Evolutionary conservation across 2,888 invertebrate genomes (phyloP).

Genomic region (Nemapogon koenigi): DNA sequence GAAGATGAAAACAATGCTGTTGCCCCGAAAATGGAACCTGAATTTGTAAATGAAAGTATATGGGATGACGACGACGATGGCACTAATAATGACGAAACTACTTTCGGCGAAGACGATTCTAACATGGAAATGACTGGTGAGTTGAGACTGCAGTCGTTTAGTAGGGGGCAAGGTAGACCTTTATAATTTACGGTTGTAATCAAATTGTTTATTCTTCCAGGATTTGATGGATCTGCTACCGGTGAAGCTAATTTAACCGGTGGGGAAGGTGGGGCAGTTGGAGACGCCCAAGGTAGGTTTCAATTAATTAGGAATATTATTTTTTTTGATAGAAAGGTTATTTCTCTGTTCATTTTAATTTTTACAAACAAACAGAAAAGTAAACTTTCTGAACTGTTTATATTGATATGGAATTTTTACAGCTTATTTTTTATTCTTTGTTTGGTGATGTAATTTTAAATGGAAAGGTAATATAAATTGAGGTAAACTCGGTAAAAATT

Average conservation of each 20-base stretch:
- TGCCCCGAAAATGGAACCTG: conserved; percentile 72
- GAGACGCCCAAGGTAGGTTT: conserved; percentile 67
- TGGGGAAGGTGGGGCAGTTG: conserved; percentile 60
- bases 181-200: neutral
- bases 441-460: no score
- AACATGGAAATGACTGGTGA: conserved; percentile 69
- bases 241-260: conserved; percentile 59
- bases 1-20: conserved; percentile 63
- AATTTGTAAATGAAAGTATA: conserved; percentile 68
- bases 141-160: conserved; percentile 12
- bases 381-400: no score
- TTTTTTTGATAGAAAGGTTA: no score
- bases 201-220: conserved; percentile 22
- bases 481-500: no score
- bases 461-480: no score
- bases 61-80: conserved; percentile 68
- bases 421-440: no score
- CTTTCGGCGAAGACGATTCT: conserved; percentile 70
- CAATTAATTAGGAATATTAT: no score
- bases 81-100: conserved; percentile 67
- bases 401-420: no score
- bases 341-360: no score
- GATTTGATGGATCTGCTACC: conserved; percentile 57
- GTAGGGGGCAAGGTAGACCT: neutral
- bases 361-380: no score